Conservation (phyloP, 37 sponge, comb jelly and placozoan species). For the Beroe forskalii region DNA sequence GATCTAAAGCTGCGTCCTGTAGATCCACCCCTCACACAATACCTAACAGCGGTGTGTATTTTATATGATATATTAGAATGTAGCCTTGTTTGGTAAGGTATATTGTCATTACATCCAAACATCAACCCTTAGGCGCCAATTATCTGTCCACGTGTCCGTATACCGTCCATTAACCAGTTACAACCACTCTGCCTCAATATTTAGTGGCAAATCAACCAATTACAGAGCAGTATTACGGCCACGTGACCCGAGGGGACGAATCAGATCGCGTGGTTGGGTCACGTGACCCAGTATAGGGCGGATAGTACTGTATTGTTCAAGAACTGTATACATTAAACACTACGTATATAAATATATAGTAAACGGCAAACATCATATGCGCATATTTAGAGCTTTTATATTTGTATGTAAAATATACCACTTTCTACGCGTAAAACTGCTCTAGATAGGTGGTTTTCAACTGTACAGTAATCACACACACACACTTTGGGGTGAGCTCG, state of each 20-base stretch:
- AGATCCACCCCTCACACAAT: no score
- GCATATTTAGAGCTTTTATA: no score
- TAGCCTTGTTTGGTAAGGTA: slow-evolving; percentile 56
- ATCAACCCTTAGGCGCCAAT: slow-evolving; percentile 25
- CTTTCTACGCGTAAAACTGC: no score
- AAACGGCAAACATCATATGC: neutral
- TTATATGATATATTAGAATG: no score
- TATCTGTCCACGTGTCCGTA: slow-evolving; percentile 14
- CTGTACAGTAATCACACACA: no score
- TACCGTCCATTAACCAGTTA: slow-evolving; percentile 2
- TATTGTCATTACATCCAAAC: slow-evolving; percentile 50
- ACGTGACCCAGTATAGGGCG: neutral
- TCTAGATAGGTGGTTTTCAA: no score
- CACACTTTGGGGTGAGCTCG: no score
- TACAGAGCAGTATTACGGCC: neutral
- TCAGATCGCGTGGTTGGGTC: neutral
- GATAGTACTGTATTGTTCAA: neutral
- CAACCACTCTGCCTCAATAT: neutral
- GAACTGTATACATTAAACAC: neutral
- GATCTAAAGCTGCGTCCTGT: no score
- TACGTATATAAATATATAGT: neutral
- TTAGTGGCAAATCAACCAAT: neutral
- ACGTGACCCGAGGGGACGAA: neutral
- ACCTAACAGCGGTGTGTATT: no score
- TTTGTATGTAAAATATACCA: no score